Percentiles rank a stretch among this genome's conserved stretches.
Evolutionary conservation across 2,113 vertebrate species (phyloP).

Genomic region (Albula glossodonta): DNA sequence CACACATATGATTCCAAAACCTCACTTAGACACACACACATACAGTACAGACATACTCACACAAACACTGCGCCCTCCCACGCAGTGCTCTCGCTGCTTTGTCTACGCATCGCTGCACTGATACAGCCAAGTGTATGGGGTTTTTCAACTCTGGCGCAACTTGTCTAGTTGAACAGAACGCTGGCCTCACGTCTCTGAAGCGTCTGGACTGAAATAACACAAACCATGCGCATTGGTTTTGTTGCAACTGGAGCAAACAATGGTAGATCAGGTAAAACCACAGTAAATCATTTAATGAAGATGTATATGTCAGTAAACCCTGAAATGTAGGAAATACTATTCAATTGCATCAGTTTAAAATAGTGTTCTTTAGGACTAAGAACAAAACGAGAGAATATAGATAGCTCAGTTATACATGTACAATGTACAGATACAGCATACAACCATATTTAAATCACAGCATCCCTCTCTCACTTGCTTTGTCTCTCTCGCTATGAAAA

Average conservation of each 20-base stretch:
- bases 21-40: conserved; percentile 17
- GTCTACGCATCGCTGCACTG: neutral
- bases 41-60: neutral
- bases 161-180: neutral
- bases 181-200: neutral
- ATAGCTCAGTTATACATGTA: neutral
- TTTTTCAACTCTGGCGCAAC: neutral
- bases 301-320: neutral
- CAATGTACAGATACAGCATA: neutral
- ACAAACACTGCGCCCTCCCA: conserved; percentile 13
- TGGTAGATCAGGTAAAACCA: neutral
- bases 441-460: neutral
- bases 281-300: neutral
- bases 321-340: neutral
- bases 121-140: neutral
- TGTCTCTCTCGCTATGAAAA: neutral
- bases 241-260: neutral
- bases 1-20: conserved; percentile 20
- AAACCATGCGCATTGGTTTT: neutral
- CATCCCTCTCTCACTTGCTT: too few relatives aligned
- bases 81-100: neutral
- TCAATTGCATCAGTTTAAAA: conserved; percentile 3
- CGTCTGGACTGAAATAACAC: neutral
- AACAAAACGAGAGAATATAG: neutral
- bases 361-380: neutral